Conservation (phyloP, 2,797 vertebrate species). For the Cryptoblepharus egeriae region DNA sequence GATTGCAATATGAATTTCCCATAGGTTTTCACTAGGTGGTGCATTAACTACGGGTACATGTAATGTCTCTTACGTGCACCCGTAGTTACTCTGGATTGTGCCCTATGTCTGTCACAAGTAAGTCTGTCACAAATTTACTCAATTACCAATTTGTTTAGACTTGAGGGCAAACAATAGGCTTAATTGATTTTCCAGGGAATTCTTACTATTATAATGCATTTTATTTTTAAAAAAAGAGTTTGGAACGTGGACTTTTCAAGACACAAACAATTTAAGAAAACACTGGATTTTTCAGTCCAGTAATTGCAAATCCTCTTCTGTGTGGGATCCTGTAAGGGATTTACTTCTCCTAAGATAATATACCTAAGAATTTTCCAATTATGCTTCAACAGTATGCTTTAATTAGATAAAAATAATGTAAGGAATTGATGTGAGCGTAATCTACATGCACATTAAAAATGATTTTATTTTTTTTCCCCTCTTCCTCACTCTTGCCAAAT, state of each 20-base stretch:
- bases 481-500: slow-evolving; percentile 50
- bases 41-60: no score
- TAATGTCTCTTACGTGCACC: no score
- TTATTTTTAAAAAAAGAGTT: slow-evolving; percentile 27
- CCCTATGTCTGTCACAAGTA: no score
- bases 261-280: slow-evolving; percentile 2
- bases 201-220: not conserved
- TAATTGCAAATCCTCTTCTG: slow-evolving; percentile 11
- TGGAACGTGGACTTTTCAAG: slow-evolving; percentile 37
- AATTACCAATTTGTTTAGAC: not conserved
- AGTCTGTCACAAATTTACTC: not conserved
- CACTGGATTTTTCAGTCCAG: not conserved
- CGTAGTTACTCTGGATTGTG: no score
- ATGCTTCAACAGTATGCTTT: slow-evolving; percentile 61
- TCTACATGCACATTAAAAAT: slow-evolving; percentile 54
- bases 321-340: slow-evolving; percentile 36
- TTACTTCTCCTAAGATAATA: slow-evolving; percentile 39
- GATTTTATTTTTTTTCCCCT: slow-evolving; percentile 45
- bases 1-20: no score
- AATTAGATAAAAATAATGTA: slow-evolving; percentile 69
- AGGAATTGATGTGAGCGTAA: slow-evolving; percentile 62
- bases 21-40: no score
- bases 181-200: not conserved
- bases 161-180: slow-evolving; percentile 32
- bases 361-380: slow-evolving; percentile 53